These are phyloP conservation scores for Epinephelus fuscoguttatus DNA, from an alignment of 2,113 vertebrate genomes.

Conservation along the genomic window DNA sequence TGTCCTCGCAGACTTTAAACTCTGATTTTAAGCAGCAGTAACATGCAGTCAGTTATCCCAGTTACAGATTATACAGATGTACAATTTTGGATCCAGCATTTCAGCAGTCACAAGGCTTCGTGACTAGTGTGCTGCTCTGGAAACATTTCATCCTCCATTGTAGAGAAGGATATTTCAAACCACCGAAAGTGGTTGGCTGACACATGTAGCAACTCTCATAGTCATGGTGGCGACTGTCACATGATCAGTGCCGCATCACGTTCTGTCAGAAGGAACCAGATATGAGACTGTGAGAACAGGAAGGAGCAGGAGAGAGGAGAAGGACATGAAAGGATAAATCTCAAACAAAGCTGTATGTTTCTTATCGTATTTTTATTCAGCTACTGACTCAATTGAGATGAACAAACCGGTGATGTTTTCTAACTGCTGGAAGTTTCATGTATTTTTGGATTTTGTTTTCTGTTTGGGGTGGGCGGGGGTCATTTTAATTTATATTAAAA, in stretches of 20 bases:
- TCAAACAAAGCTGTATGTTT: slow-evolving; percentile 76
- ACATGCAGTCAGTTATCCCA: neutral
- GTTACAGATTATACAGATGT: slow-evolving; percentile 1
- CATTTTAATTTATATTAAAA: slow-evolving; percentile 86
- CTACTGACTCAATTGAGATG: slow-evolving; percentile 73
- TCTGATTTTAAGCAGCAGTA: slow-evolving; percentile 5
- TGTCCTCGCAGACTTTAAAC: neutral
- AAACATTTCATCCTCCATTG: slow-evolving; percentile 38
- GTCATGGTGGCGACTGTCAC: slow-evolving; percentile 14
- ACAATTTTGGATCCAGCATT: slow-evolving; percentile 15
- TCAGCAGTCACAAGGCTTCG: neutral
- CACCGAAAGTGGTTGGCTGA: slow-evolving; percentile 19
- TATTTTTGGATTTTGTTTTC: slow-evolving; percentile 78
- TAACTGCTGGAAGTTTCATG: slow-evolving; percentile 81
- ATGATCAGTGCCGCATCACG: slow-evolving; percentile 7
- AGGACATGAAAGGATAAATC: slow-evolving; percentile 35
- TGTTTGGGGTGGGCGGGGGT: slow-evolving; percentile 65
- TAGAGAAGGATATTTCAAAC: slow-evolving; percentile 43
- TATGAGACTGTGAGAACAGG: neutral
- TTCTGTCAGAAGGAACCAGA: slow-evolving; percentile 27
- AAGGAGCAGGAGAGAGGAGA: neutral
- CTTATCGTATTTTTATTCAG: slow-evolving; percentile 81
- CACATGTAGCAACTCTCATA: slow-evolving; percentile 45
- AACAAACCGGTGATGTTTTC: slow-evolving; percentile 78
- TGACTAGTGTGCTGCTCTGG: slow-evolving; percentile 39